Percentiles rank a stretch among this genome's conserved stretches.
phyloP scores from a whole-genome alignment of 2,113 vertebrate species.

The Bubo scandiacus region DNA sequence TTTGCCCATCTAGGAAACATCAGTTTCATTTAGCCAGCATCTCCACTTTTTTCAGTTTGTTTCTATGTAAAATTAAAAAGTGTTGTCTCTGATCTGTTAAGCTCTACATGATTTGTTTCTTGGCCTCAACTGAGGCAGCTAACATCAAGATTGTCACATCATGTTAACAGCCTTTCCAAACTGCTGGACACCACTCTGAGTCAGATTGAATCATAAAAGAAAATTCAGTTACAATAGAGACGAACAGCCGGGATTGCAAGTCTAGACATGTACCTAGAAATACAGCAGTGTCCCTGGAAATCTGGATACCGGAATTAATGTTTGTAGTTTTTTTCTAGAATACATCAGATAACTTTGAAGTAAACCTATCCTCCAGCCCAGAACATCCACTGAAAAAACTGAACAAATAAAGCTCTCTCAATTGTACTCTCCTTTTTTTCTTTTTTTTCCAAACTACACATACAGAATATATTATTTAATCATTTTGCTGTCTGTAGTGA shows the following conservation, averaged over 20 bases:
- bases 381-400: neutral
- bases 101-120: neutral
- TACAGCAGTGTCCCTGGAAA: neutral
- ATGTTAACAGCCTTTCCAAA: neutral
- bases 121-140: neutral
- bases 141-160: neutral
- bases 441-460: neutral
- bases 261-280: neutral
- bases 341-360: neutral
- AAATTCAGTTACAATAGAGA: neutral
- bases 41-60: neutral
- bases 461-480: neutral
- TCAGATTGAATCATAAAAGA: neutral
- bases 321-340: neutral
- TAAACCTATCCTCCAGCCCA: neutral
- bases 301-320: neutral
- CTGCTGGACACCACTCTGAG: neutral
- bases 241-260: neutral
- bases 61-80: neutral
- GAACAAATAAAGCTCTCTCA: neutral
- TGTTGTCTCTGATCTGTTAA: neutral
- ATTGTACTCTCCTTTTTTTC: rapidly evolving
- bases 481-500: neutral
- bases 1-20: neutral
- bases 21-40: neutral